Base-by-base conservation (phyloP, 1,140 invertebrate genomes). In the Phocides pigmalion region DNA sequence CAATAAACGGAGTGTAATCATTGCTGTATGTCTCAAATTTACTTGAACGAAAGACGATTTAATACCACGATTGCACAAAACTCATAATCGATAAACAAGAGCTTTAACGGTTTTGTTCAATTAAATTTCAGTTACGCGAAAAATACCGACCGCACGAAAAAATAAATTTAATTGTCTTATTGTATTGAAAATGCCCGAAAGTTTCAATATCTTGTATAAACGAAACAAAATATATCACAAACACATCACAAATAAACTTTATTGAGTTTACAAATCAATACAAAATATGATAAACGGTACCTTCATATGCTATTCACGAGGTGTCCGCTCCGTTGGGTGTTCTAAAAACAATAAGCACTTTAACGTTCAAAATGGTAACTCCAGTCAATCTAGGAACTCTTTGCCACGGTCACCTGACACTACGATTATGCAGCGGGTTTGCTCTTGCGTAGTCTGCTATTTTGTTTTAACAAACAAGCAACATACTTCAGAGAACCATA, bases 311-410 rank as follows among this genome's bases (percentile, higher is more conserved):
- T 61, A 56, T 47, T 56, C 51, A 50, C 56, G 44, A 70, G 53
- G 46, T 68, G 66, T 66, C 62, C 51, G 61, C 61, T 53, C 64
- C 22, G 49, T n/a, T 39, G 28, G 32, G 50, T 42, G 64, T 51
- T 54, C 62, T 25, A 64, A 53, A 68, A 72, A 68, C 69, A 75
- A 75, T 75, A 69, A 72, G 61, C 66, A 66, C 54, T 70, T 51
- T 49, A 64, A 42, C 16, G 49, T 44, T 50, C 37, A 49, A 54
- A 64, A 67, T 66, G 62, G 66, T 64, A 49, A 39, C 22, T 47
- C 53, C 51, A 68, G 66, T 68, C 62, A 70, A 58, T 73, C 41
- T 62, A 51, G 28, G 32, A 59, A 66, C 59, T 37, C 44, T 59
- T 58, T 44, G 49, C 50, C 50, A 64, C 54, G 62, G 65, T 64